Evolutionary conservation across 2,113 vertebrate species (phyloP), one percentile per base, ranked within the genome.

Genomic region (Scopus umbretta): DNA sequence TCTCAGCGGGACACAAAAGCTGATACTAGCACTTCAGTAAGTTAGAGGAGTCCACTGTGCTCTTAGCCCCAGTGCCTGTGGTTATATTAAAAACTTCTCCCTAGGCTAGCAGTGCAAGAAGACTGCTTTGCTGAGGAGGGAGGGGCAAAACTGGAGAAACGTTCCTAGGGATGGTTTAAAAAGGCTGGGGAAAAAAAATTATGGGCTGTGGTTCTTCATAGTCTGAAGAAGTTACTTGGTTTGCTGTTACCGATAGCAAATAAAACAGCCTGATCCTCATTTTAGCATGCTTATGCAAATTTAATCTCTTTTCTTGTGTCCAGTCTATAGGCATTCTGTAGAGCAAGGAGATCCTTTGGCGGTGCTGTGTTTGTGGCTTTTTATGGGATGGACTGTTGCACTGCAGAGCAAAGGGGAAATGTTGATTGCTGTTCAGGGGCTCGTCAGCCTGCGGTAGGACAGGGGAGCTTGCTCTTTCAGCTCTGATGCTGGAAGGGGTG

Each of bases 1-100:
- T 14, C 34, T 16, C 4, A 1, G 82, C 43, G 16, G 38, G 52
- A 30, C 36, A 4, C 25, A 3, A 16, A 16, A 38, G 52, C 11
- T 6, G 67, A 1, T 6, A 3, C 0, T 23, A 45, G 67, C 40
- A 47, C 6, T 1, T 1, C 3, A 7, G 45, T 22, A 29, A 29
- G n/a, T 15, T 6, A 2, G 34, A 38, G 38, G 29, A 10, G 40
- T 2, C 40, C 14, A 0, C 17, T 2, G 68, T 1, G 40, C 29
- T 18, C 52, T 7, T 7, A 3, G 3, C 45, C 16, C 16, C 11
- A 2, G 3, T 12, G 18, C 30, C 55, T 27, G 30, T 3, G 23
- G 29, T 5, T n/a, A 3, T 12, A 6, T 4, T 23, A 12, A 27
- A 30, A 43, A 3, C 76, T 5, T 7, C 45, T 45, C n/a, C 38